Base-by-base conservation (phyloP, 1,140 invertebrate species). In the Camponotus vicinus region DNA sequence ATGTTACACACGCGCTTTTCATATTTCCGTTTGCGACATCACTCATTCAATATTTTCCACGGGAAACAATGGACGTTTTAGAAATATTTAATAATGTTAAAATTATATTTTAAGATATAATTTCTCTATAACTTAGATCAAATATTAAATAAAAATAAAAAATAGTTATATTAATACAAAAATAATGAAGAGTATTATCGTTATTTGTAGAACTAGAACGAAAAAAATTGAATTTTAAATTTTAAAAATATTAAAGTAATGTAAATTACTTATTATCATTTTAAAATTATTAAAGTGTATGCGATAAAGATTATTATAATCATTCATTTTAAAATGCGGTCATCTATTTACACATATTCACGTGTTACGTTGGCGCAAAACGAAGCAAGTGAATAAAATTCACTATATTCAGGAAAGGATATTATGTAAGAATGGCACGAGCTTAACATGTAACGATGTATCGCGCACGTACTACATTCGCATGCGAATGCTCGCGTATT, bases 401-500 rank as follows among this genome's bases (percentile, higher is more conserved):
- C 45, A 32, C 84, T 86, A 57, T 82, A 86, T 82, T 71, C 52
- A 71, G 13, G 57, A 57, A 86, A 83, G 42, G 78, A 82, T 34
- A 70, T 82, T 63, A 55, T 55, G 15, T 7, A 66, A 69, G 67
- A 57, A 86, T 32, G 77, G 77, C 66, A 82, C 45, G 64, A 76
- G 80, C 80, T 90, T 90, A 78, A 87, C 15, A 70, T 85, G 45
- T 71, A 32, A 52, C 80, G 59, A 89, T 84, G 42, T 90, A 85
- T 82, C 76, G 70, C 79, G 69, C 73, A 87, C 64, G 80, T 71
- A 67, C 27, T 57, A 89, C 66, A 69, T 83, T 89, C 70, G 80
- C 83, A 88, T 86, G 77, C 80, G 77, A 59, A 57, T 77, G 73
- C 66, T 78, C 52, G 63, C 37, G 78, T 85, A 90, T 90, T 90